Base-by-base conservation (phyloP, 2,113 vertebrate species). In the Anseranas semipalmata region DNA sequence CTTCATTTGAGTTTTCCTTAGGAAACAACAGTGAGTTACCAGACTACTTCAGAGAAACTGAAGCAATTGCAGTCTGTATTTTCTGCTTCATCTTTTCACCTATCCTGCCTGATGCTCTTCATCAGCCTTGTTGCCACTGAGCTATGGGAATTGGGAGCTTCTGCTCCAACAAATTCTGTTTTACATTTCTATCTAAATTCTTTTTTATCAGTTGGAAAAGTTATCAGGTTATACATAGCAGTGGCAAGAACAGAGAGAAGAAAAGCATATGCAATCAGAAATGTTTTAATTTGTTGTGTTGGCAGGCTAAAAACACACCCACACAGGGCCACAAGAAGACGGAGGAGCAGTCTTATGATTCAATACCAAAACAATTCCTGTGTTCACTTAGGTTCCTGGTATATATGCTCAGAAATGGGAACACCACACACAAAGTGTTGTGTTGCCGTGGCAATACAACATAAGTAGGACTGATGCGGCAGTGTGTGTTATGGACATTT, bases 211-310 rank as follows among this genome's bases (percentile, higher is more conserved):
- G 21, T 45, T 81, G 65, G 35, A 63, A 9, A 65, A 68, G 24
- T 65, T 50, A 86, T 5, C 41, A 88, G 65, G 55, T 81, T 89
- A 77, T 74, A 14, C 68, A 35, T 12, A 81, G 35, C 56, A 45
- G 50, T 0, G 75, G 30, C 74, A 85, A 79, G 74, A 88, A 79
- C 8, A 66, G 58, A 79, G 60, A 46, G 45, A 83, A 78, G 41
- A 78, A 92, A 91, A 89, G 52, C 65, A 66, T 87, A 33, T 76
- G 50, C 89, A 87, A 15, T 62, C 48, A 95, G 66, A 85, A 93
- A 85, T 94, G 53, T 93, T 97, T 95, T 87, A 73, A 89, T 94
- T 91, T 92, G 91, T 95, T 97, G 53, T 97, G 53, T 58, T 95
- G 77, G 81, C 89, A 91, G 78, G 66, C 85, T 95, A n/a, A 68